Evolutionary conservation across 2,888 invertebrate genomes (phyloP).

Genomic region (Trichopoda pennipes): DNA sequence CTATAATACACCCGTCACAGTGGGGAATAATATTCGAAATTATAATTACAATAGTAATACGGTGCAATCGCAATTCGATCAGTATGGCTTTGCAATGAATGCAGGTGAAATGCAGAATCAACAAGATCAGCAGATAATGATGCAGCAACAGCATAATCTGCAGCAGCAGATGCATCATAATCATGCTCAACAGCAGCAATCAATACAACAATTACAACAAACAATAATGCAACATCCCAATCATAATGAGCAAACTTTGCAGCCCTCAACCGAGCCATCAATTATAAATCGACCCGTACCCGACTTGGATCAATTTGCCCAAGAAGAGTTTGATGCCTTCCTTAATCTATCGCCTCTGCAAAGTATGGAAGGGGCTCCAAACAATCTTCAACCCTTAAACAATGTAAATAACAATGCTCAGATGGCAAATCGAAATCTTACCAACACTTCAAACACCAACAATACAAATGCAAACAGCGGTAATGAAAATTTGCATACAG

Average conservation of each 20-base stretch:
- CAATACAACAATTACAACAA: slow-evolving; percentile 75
- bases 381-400: slow-evolving; percentile 67
- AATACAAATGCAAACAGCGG: slow-evolving; percentile 31
- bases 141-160: slow-evolving; percentile 73
- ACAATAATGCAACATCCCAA: slow-evolving; percentile 71
- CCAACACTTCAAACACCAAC: slow-evolving; percentile 55
- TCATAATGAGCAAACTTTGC: slow-evolving; percentile 69
- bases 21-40: slow-evolving; percentile 48
- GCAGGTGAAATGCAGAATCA: slow-evolving; percentile 74
- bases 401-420: slow-evolving; percentile 52
- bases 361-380: slow-evolving; percentile 69
- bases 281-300: slow-evolving; percentile 69
- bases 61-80: slow-evolving; percentile 73
- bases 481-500: slow-evolving; percentile 27
- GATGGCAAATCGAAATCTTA: slow-evolving; percentile 52
- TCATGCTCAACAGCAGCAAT: slow-evolving; percentile 72
- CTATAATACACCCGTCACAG: slow-evolving; percentile 66
- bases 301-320: slow-evolving; percentile 74
- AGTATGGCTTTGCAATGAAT: slow-evolving; percentile 77
- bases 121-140: slow-evolving; percentile 76
- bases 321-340: slow-evolving; percentile 78
- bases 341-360: slow-evolving; percentile 77
- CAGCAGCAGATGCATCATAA: slow-evolving; percentile 73
- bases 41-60: slow-evolving; percentile 59
- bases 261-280: slow-evolving; percentile 67